These are phyloP conservation scores for Callyntrura guangdongensis DNA, from an alignment of 2,888 invertebrate species.

Conservation along the genomic window DNA sequence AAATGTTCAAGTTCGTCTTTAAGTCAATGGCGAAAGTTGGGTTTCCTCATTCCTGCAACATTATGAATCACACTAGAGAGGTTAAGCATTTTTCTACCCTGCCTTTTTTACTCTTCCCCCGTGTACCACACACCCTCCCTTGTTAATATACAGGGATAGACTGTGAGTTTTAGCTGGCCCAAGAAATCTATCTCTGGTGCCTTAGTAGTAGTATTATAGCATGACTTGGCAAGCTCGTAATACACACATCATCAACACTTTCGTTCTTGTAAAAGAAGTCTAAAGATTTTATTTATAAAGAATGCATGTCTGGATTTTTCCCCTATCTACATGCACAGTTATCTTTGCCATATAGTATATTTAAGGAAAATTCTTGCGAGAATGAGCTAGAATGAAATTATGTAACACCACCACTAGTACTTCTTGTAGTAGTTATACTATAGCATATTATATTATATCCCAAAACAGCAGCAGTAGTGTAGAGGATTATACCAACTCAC, in stretches of 20 bases:
- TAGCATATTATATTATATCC: background rate
- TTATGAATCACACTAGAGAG: slow-evolving; percentile 56
- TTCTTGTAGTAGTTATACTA: background rate
- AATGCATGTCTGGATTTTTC: background rate
- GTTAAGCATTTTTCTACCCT: slow-evolving; percentile 42
- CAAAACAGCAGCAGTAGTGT: background rate
- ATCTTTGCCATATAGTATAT: background rate
- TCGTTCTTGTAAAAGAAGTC: no score
- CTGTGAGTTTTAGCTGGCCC: background rate
- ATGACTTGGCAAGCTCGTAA: background rate
- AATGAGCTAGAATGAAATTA: slow-evolving; percentile 36
- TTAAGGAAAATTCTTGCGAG: slow-evolving; percentile 16
- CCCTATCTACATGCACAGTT: background rate
- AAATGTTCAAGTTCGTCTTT: slow-evolving; percentile 44
- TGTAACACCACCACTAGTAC: slow-evolving; percentile 40
- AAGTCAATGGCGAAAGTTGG: slow-evolving; percentile 68
- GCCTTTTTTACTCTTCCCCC: slow-evolving; percentile 68
- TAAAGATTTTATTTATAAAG: background rate
- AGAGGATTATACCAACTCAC: background rate
- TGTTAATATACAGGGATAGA: slow-evolving; percentile 39
- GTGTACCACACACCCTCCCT: slow-evolving; percentile 66
- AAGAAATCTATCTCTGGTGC: background rate
- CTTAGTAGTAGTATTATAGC: background rate
- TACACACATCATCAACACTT: slow-evolving; percentile 23
- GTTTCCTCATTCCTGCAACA: slow-evolving; percentile 56